These are phyloP conservation scores for Ctenopoma kingsleyae DNA, from an alignment of 2,797 vertebrate species.

Conservation along the genomic window DNA sequence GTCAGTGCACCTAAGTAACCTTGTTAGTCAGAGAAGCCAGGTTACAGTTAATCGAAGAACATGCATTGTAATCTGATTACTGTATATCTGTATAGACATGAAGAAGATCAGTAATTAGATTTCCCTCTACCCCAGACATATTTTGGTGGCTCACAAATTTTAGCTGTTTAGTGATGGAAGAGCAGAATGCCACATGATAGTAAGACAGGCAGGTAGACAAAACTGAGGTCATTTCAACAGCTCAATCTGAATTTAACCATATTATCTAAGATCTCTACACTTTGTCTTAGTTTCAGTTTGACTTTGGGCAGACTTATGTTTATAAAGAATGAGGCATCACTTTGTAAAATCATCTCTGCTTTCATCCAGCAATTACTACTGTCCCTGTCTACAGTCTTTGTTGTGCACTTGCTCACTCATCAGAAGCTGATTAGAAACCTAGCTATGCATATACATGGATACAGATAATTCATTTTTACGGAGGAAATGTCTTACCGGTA, in stretches of 20 bases:
- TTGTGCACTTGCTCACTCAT: not conserved
- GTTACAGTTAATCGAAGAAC: not conserved
- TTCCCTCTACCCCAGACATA: not conserved
- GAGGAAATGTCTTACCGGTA: too few relatives aligned
- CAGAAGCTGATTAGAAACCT: not conserved
- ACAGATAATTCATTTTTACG: not conserved
- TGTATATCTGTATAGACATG: not conserved
- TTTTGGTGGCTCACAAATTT: not conserved
- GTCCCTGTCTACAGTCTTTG: not conserved
- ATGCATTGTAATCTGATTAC: not conserved
- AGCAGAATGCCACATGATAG: not conserved
- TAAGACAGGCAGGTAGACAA: not conserved
- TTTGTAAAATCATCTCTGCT: not conserved
- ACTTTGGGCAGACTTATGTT: not conserved
- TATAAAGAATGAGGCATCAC: not conserved
- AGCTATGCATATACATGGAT: not conserved
- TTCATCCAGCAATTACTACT: not conserved
- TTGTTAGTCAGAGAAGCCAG: not conserved
- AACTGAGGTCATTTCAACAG: not conserved
- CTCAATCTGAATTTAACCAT: not conserved
- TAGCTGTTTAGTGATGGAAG: not conserved
- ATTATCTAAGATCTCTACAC: not conserved
- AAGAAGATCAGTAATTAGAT: not conserved
- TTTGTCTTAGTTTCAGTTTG: not conserved
- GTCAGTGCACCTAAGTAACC: not conserved